Evolutionary conservation across 2,113 vertebrate species (phyloP).

Genomic region (Myiagra hebetior): DNA sequence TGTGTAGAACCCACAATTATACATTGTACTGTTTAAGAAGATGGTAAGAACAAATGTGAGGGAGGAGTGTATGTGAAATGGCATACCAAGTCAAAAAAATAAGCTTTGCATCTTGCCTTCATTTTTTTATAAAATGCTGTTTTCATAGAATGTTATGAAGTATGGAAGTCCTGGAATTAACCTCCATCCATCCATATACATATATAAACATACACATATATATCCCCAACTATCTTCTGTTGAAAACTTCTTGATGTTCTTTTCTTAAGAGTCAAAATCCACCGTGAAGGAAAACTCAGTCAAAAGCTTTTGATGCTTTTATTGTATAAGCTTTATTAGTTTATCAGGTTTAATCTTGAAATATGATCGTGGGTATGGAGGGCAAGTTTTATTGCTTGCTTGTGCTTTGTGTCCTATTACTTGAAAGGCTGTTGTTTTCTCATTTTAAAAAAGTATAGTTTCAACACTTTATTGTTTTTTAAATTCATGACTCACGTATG

Average conservation of each 20-base stretch:
- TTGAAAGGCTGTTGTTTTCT: not conserved
- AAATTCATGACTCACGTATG: accelerated
- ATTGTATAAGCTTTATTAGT: not conserved
- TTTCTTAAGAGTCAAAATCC: not conserved
- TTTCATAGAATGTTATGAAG: not conserved
- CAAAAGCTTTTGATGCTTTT: not conserved
- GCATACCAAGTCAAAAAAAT: not conserved
- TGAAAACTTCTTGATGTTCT: not conserved
- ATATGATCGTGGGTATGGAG: not conserved
- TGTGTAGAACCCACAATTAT: not conserved
- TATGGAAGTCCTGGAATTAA: not conserved
- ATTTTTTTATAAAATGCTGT: not conserved
- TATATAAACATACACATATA: accelerated
- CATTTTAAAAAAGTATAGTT: not conserved
- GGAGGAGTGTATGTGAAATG: not conserved
- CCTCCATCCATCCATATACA: too few relatives aligned
- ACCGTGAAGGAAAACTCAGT: not conserved
- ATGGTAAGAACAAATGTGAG: not conserved
- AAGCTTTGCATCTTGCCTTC: not conserved
- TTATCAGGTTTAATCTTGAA: not conserved
- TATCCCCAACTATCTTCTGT: not conserved
- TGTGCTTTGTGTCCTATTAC: not conserved
- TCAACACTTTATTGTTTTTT: not conserved
- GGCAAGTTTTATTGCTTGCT: not conserved
- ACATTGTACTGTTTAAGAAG: not conserved